Conservation (phyloP, 2,113 vertebrate genomes). For the Xenus cinereus region DNA sequence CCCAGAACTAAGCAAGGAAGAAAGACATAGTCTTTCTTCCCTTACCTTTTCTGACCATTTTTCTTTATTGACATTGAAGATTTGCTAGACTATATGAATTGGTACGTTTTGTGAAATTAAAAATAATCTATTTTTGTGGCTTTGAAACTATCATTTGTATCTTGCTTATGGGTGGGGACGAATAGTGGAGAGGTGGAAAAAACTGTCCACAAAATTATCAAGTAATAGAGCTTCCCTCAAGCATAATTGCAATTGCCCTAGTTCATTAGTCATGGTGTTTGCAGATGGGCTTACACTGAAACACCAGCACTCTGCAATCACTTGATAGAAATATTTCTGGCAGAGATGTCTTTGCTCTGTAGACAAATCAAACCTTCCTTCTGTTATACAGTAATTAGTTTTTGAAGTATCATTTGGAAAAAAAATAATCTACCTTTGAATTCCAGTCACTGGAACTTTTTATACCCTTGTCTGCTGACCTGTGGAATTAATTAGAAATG, state of each 20-base stretch:
- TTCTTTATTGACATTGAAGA: neutral
- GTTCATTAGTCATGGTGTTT: neutral
- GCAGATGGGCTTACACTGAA: neutral
- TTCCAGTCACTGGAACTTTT: neutral
- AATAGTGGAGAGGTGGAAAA: neutral
- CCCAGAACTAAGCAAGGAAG: neutral
- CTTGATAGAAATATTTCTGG: neutral
- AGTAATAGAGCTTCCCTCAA: neutral
- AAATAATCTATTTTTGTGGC: neutral
- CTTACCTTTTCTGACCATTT: neutral
- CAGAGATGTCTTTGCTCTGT: neutral
- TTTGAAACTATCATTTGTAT: neutral
- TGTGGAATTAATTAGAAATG: neutral
- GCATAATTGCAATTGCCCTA: neutral
- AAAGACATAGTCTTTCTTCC: neutral
- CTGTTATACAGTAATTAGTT: neutral
- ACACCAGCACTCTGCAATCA: neutral
- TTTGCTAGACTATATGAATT: neutral
- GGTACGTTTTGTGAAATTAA: neutral
- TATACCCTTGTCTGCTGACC: neutral
- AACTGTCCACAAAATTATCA: neutral
- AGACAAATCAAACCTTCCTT: neutral
- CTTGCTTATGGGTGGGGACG: neutral
- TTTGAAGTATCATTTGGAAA: neutral
- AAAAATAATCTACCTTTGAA: neutral